phyloP scores from a whole-genome alignment of 2,888 invertebrate species.

The Aphodius sticticus region DNA sequence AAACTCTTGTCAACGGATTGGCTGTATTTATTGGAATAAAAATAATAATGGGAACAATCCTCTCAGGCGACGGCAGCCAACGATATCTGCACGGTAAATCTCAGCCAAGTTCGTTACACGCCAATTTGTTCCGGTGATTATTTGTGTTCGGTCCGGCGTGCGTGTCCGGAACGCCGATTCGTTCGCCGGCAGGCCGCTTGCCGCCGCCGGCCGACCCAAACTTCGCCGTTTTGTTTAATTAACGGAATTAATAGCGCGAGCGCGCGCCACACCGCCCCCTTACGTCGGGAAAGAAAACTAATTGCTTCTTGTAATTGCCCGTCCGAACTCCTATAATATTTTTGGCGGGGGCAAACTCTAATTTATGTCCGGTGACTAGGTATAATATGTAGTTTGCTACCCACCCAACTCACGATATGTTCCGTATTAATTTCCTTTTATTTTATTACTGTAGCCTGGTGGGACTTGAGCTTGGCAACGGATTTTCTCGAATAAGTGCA shows the following conservation, averaged over 20 bases:
- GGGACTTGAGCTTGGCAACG: too few relatives aligned
- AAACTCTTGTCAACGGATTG: not conserved
- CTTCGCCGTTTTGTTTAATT: constrained; percentile 33
- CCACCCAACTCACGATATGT: not conserved
- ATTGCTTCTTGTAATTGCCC: constrained; percentile 35
- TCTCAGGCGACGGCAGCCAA: not conserved
- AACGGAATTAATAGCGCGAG: constrained; percentile 33
- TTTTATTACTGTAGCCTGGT: not conserved
- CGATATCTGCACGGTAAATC: not conserved
- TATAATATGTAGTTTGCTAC: not conserved
- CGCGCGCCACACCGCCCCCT: constrained; percentile 16
- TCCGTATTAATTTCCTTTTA: not conserved
- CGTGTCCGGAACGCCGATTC: constrained; percentile 4
- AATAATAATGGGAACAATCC: not conserved
- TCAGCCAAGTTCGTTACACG: not conserved
- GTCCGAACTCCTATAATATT: constrained; percentile 4
- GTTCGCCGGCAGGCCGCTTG: not conserved
- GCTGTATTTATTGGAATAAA: not conserved
- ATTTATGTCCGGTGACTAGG: not conserved
- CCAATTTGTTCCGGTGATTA: constrained; percentile 4
- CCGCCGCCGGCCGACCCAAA: not conserved
- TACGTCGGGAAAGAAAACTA: constrained; percentile 24
- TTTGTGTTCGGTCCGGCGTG: constrained; percentile 4
- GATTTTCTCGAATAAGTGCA: too few relatives aligned
- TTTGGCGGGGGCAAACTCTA: constrained; percentile 21